These are phyloP conservation scores for Martes flavigula DNA, from an alignment of 2,797 vertebrate species.

Conservation along the genomic window DNA sequence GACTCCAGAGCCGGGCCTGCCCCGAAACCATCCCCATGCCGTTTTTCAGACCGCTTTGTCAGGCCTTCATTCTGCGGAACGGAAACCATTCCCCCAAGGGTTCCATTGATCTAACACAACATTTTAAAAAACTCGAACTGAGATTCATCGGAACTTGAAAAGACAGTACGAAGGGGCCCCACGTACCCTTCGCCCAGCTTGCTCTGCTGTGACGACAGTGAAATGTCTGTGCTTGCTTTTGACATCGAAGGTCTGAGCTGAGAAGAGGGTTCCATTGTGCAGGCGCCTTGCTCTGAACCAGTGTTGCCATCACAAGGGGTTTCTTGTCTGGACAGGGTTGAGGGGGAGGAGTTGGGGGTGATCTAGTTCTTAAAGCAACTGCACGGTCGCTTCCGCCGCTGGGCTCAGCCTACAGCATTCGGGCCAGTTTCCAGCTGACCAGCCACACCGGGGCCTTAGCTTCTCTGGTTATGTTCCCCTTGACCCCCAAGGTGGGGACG, in stretches of 20 bases:
- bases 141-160: neutral
- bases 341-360: rapidly evolving
- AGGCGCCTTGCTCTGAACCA: no score
- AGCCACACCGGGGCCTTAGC: neutral
- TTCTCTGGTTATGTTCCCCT: neutral
- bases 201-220: no score
- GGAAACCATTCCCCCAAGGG: neutral
- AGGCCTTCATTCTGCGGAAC: neutral
- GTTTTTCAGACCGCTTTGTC: neutral
- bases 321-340: neutral
- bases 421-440: neutral
- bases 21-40: no score
- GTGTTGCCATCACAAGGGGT: rapidly evolving
- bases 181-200: no score
- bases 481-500: neutral
- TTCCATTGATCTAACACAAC: rapidly evolving
- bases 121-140: neutral
- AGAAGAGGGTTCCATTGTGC: neutral
- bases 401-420: neutral
- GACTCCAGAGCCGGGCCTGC: rapidly evolving
- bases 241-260: neutral
- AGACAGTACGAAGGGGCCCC: neutral
- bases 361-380: neutral
- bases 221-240: neutral
- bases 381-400: neutral